Conservation (phyloP, 2,888 invertebrate genomes). For the Terebella lapidaria region DNA sequence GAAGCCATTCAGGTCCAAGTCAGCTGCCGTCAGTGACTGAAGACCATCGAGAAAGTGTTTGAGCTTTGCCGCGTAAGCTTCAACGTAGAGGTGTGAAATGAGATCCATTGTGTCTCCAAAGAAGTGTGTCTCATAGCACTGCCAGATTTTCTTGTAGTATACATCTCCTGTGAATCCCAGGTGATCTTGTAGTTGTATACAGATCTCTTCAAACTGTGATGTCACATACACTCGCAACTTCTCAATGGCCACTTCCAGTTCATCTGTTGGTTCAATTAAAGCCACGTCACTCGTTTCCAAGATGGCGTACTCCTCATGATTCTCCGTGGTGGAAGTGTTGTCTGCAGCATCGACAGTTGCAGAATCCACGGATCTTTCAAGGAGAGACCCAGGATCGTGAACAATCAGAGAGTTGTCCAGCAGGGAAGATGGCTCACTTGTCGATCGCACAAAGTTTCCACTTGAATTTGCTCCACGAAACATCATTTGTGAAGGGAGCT, state of each 20-base stretch:
- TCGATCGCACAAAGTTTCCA: too few species aligned
- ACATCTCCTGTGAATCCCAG: neutral
- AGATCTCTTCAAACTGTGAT: neutral
- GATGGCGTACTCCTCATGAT: neutral
- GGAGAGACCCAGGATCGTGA: too few species aligned
- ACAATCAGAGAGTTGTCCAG: too few species aligned
- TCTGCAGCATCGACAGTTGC: too few species aligned
- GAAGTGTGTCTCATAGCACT: constrained; percentile 38
- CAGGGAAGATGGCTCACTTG: neutral
- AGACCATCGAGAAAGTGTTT: neutral
- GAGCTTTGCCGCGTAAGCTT: constrained; percentile 21
- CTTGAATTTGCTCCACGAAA: too few species aligned
- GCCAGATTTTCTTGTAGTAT: constrained; percentile 32
- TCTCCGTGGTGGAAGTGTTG: neutral
- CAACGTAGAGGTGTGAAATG: constrained; percentile 31
- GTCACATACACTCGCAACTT: neutral
- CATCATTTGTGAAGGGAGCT: too few species aligned
- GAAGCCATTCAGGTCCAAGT: constrained; percentile 18
- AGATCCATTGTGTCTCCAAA: constrained; percentile 29
- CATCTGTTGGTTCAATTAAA: too few species aligned
- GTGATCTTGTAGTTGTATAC: neutral
- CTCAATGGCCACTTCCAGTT: neutral
- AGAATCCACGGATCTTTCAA: too few species aligned
- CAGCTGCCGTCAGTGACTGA: constrained; percentile 15
- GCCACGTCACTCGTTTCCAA: too few species aligned